phyloP scores from a whole-genome alignment of 2,113 vertebrate genomes.

The Agelaius tricolor region DNA sequence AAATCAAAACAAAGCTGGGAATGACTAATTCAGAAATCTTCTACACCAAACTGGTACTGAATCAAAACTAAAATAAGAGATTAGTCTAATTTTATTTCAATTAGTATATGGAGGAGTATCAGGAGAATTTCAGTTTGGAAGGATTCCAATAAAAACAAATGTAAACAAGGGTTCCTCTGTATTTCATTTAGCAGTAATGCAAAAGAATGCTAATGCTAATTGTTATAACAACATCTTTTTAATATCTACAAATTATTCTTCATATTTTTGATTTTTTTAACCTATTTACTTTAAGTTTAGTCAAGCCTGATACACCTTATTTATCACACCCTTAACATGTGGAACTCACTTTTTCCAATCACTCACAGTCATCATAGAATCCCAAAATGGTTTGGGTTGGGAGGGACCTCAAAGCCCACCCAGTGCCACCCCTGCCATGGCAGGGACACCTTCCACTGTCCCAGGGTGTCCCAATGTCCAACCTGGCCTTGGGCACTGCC shows the following conservation, averaged over 20 bases:
- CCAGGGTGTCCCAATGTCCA: neutral
- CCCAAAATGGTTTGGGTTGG: neutral
- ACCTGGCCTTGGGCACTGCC: fast-evolving
- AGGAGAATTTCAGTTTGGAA: neutral
- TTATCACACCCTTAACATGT: neutral
- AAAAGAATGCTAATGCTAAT: neutral
- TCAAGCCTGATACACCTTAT: neutral
- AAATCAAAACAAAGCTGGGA: neutral
- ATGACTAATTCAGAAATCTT: neutral
- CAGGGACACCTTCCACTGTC: neutral
- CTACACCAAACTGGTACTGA: neutral
- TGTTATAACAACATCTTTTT: neutral
- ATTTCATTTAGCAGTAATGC: neutral
- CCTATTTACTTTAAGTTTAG: neutral
- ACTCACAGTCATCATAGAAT: fast-evolving
- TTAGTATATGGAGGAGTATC: neutral
- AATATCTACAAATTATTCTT: neutral
- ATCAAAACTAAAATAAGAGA: neutral
- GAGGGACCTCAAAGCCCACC: fast-evolving
- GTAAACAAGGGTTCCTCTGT: neutral
- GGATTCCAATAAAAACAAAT: neutral
- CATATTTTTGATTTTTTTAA: neutral
- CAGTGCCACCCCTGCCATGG: neutral
- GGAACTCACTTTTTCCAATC: neutral
- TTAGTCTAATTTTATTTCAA: neutral